Base-by-base conservation (phyloP, 2,888 invertebrate species). In the Lithophane socia region DNA sequence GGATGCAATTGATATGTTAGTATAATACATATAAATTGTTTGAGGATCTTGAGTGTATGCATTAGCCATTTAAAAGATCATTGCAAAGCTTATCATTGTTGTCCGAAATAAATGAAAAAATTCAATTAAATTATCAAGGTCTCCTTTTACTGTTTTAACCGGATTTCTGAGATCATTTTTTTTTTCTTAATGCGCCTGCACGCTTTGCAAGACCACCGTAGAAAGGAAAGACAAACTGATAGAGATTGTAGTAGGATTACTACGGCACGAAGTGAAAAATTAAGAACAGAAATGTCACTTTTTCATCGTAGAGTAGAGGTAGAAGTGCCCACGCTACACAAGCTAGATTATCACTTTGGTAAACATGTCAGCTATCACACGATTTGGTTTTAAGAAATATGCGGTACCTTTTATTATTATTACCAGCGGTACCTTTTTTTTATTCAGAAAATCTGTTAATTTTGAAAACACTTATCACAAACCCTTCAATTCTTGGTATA, bases 1-100 rank as follows among this genome's bases (percentile, higher is more conserved):
- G 10, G 10, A 29, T 29, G 29, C 29, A 29, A 29, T 29, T 29
- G 29, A 29, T 29, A 29, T 29, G 37, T 37, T 37, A 37, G 37
- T 37, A 37, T 37, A n/a, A n/a, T n/a, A 49, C 65, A 29, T 67
- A 12, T 69, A 49, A 18, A 67, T 79, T 67, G 21, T 42, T 79
- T 44, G n/a, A 47, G 21, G 58, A 18, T 37, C n/a, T n/a, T n/a
- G n/a, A n/a, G 5, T 56, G 61, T 63, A 21, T n/a, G n/a, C 16
- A 60, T n/a, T 2, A 29, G 42, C 44, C 29, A 70, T 70, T 60
- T 49, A 13, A 21, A 66, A 29, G 9, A 13, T 29, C 13, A 52
- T 52, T 29, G 3, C 2, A 21, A 8, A 29, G 29, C 8, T 49
- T 21, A 52, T 21, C 29, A 67, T 29, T 29, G 29, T 29, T 29